Evolutionary conservation across 2,797 vertebrate species (phyloP).

Genomic region (Kryptopterus vitreolus): DNA sequence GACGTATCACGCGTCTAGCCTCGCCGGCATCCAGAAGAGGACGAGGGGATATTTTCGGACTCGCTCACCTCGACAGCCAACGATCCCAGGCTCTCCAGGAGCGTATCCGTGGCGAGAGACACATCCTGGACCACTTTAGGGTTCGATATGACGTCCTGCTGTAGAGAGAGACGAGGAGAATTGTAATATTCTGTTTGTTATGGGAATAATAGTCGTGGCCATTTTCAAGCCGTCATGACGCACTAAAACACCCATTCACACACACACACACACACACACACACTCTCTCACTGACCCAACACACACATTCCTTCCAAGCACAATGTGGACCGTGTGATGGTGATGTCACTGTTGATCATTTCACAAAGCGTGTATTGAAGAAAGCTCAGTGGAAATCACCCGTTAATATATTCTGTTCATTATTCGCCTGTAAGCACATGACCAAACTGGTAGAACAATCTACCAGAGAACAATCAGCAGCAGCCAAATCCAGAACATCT

Average conservation of each 20-base stretch:
- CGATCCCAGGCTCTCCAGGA: slow-evolving; percentile 80
- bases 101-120: slow-evolving; percentile 77
- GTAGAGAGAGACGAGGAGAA: slow-evolving; percentile 58
- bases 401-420: not conserved
- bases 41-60: slow-evolving; percentile 38
- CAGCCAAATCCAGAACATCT: not conserved
- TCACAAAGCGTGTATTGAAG: slow-evolving; percentile 29
- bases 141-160: slow-evolving; percentile 80
- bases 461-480: not conserved
- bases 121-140: slow-evolving; percentile 79
- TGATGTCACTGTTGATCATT: slow-evolving; percentile 17
- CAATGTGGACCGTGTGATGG: slow-evolving; percentile 16
- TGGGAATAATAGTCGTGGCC: too few species aligned
- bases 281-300: too few species aligned
- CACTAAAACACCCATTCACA: too few species aligned
- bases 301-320: not conserved
- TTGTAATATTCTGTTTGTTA: not conserved
- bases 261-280: too few species aligned
- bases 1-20: not conserved
- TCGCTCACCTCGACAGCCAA: slow-evolving; percentile 85
- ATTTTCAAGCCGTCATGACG: not conserved
- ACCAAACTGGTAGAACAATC: too few species aligned
- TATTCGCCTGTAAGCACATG: too few species aligned
- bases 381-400: not conserved
- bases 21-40: slow-evolving; percentile 17